Evolutionary conservation across 2,797 vertebrate species (phyloP).

Genomic region (Sitta carolinensis): DNA sequence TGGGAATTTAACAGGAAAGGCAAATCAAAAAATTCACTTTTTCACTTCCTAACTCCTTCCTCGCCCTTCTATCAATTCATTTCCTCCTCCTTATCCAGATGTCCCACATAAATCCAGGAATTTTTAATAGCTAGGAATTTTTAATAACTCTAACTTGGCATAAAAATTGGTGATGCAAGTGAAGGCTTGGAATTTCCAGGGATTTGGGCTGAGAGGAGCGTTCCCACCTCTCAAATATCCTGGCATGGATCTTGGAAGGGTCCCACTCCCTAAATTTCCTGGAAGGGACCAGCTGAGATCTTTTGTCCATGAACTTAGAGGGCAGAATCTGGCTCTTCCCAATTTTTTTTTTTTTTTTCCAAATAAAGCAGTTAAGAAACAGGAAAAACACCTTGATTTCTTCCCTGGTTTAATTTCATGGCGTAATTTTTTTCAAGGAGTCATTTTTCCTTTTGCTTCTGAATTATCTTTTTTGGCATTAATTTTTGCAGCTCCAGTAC

Average conservation of each 20-base stretch:
- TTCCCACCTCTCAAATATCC: not conserved
- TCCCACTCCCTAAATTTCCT: not conserved
- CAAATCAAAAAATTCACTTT: not conserved
- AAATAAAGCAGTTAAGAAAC: not conserved
- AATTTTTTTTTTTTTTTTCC: not conserved
- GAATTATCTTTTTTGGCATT: not conserved
- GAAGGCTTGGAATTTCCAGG: not conserved
- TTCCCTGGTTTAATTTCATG: not conserved
- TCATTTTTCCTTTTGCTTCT: not conserved
- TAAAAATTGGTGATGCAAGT: rapidly evolving
- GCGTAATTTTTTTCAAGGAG: not conserved
- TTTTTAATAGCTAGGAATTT: not conserved
- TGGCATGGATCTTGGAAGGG: rapidly evolving
- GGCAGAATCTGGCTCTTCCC: not conserved
- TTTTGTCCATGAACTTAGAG: rapidly evolving
- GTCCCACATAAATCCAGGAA: not conserved
- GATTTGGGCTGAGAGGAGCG: not conserved
- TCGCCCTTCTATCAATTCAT: not conserved
- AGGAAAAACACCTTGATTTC: not conserved
- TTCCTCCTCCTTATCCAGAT: not conserved
- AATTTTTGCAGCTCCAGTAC: not conserved
- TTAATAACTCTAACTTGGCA: not conserved
- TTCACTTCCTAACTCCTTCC: not conserved
- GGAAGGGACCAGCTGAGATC: not conserved
- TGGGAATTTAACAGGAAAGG: not conserved